Evolutionary conservation across 2,888 invertebrate genomes (phyloP).

Genomic region (Serripes groenlandicus): DNA sequence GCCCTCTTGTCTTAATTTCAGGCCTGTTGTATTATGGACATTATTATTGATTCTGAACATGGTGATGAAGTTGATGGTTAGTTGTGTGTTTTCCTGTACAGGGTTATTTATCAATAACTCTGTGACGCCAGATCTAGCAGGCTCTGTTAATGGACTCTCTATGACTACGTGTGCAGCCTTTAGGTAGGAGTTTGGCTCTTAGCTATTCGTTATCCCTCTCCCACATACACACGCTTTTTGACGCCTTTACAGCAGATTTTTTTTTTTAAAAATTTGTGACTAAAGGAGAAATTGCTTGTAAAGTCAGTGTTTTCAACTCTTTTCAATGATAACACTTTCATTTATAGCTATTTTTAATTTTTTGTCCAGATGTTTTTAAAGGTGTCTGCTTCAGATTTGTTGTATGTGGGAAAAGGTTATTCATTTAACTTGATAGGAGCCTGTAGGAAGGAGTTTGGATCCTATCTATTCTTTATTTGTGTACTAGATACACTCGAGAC

Average conservation of each 20-base stretch:
- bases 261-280: neutral
- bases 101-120: constrained; percentile 83
- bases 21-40: constrained; percentile 74
- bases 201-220: neutral
- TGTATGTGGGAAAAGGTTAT: too few relatives aligned
- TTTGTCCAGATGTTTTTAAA: too few relatives aligned
- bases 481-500: too few relatives aligned
- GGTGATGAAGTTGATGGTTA: constrained; percentile 72
- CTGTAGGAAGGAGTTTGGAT: too few relatives aligned
- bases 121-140: constrained; percentile 75
- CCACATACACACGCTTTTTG: neutral
- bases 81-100: constrained; percentile 79
- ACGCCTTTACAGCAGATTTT: neutral
- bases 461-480: too few relatives aligned
- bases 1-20: constrained; percentile 64
- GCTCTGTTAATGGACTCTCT: constrained; percentile 82
- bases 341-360: too few relatives aligned
- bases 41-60: constrained; percentile 69
- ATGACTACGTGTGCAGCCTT: constrained; percentile 82
- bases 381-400: too few relatives aligned
- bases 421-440: too few relatives aligned
- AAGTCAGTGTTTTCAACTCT: too few relatives aligned
- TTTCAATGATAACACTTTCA: too few relatives aligned
- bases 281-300: neutral
- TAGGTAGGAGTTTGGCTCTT: constrained; percentile 74